Base-by-base conservation (phyloP, 2,888 invertebrate species). In the Eurytoma adleriae region DNA sequence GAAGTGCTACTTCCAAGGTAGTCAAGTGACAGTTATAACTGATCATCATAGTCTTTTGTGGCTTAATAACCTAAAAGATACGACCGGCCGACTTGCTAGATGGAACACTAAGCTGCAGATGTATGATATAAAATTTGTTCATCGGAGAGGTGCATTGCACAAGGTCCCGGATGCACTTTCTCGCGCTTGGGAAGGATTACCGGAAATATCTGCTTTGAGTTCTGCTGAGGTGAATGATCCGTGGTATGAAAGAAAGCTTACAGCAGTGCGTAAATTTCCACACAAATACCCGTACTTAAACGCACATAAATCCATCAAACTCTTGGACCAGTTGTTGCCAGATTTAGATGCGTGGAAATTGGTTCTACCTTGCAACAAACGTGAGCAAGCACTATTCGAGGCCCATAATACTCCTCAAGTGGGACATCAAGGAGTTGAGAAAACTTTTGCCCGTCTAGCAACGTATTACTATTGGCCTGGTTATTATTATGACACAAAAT, bases 371-470 rank as follows among this genome's bases (percentile, higher is more conserved):
- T 4, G 5, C 0, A 3, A 40, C 3, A 13, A 62, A 16, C 64
- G 48, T 3, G 48, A 48, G 1, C 5, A 48, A 16, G 66, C 48
- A 20, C 10, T 74, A 1, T 66, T n/a, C 7, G 81, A 85, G 18
- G 78, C 78, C 16, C 87, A 88, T 52, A 82, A 85, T 64, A 56
- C 59, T 0, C 82, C 85, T 0, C 77, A 82, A 13, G 82, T 85
- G 0, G 86, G 84, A 0, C 86, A 88, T 54, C 52, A 83, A 0
- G 86, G 86, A 0, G 71, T 85, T 0, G 80, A 82, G 0, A 85
- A 85, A 50, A 87, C 84, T 0, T 79, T 64, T 3, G 16, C 27
- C 0, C 64, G 80, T 1, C 52, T 83, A 0, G 52, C 72, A 0
- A 24, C 16, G 0, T 1, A 27, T 10, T 85, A 85, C 48, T 86